phyloP scores from a whole-genome alignment of 2,113 vertebrate species.

The Eulacestoma nigropectus region DNA sequence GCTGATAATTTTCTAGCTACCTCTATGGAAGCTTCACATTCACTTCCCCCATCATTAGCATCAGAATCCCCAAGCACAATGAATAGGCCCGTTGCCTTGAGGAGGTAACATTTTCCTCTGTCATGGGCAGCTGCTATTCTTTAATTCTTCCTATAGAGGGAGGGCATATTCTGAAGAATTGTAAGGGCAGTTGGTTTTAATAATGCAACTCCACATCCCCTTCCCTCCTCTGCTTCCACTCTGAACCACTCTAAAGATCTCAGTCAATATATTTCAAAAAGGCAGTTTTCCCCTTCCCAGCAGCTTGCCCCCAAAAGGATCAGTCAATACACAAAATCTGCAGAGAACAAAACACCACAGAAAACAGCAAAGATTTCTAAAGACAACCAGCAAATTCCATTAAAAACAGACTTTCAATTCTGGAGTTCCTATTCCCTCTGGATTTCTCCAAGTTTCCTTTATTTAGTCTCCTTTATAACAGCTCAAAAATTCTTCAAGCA shows the following conservation, averaged over 20 bases:
- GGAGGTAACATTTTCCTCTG: neutral
- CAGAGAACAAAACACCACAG: neutral
- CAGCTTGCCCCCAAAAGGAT: neutral
- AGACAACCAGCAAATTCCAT: neutral
- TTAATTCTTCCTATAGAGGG: neutral
- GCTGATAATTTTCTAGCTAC: neutral
- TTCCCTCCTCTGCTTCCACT: neutral
- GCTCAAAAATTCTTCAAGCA: neutral
- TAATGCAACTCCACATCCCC: neutral
- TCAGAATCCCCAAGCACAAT: neutral
- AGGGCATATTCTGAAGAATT: neutral
- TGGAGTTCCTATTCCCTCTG: neutral
- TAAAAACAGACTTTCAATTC: neutral
- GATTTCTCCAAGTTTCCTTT: neutral
- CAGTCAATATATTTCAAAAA: neutral
- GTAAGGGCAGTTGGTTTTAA: neutral
- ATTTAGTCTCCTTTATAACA: neutral
- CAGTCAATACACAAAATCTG: conserved; percentile 14
- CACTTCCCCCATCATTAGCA: neutral
- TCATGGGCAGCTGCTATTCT: neutral
- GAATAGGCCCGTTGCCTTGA: neutral
- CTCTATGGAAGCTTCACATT: neutral
- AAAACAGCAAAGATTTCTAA: neutral
- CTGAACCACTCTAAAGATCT: neutral
- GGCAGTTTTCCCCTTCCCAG: neutral